phyloP scores from a whole-genome alignment of 1,140 invertebrate species.

The Drosophila arizonae region DNA sequence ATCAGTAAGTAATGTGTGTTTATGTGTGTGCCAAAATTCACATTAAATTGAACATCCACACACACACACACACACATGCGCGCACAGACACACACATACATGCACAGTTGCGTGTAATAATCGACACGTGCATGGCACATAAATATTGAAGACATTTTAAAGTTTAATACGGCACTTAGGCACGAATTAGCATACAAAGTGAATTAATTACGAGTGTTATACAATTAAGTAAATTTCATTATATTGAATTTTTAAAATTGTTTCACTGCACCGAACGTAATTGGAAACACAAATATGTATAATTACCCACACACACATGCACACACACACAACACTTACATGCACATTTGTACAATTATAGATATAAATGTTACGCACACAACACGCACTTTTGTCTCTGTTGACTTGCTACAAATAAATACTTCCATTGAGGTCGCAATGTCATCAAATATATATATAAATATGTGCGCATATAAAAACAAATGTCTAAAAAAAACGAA shows the following conservation, averaged over 20 bases:
- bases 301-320: conserved; percentile 54
- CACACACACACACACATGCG: conserved; percentile 6
- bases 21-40: conserved; percentile 56
- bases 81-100: conserved; percentile 2
- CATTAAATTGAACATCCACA: conserved; percentile 63
- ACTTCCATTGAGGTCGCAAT: background rate
- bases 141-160: conserved; percentile 82
- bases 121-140: conserved; percentile 70
- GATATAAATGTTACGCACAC: conserved; percentile 8
- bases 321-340: conserved; percentile 27
- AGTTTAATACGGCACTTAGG: conserved; percentile 79
- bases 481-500: too few relatives aligned
- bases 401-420: background rate
- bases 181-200: conserved; percentile 81
- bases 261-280: conserved; percentile 64
- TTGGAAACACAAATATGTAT: conserved; percentile 74
- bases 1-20: conserved; percentile 5
- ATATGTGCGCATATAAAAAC: background rate
- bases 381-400: conserved; percentile 16
- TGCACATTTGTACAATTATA: conserved; percentile 15
- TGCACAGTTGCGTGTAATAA: conserved; percentile 61
- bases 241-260: conserved; percentile 80
- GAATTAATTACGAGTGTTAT: conserved; percentile 80
- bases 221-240: conserved; percentile 81
- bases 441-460: background rate